phyloP scores from a whole-genome alignment of 2,888 invertebrate species.

The Actias luna region DNA sequence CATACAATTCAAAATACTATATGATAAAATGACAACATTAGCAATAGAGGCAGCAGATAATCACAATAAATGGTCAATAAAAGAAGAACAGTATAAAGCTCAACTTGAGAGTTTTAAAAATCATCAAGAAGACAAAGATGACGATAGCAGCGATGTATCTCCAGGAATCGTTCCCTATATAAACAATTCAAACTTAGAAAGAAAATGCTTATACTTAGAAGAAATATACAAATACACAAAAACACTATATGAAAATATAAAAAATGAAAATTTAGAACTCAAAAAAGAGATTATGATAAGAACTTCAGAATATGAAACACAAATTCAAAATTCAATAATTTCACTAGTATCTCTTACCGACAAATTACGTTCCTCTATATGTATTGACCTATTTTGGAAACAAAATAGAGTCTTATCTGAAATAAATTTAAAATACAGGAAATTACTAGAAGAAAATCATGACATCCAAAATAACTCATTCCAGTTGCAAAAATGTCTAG shows the following conservation, averaged over 20 bases:
- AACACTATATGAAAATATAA: constrained; percentile 76
- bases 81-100: constrained; percentile 71
- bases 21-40: constrained; percentile 68
- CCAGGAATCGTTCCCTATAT: constrained; percentile 57
- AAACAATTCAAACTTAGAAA: constrained; percentile 48
- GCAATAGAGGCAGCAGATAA: constrained; percentile 68
- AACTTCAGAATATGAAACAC: constrained; percentile 62
- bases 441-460: constrained; percentile 50
- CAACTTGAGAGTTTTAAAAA: constrained; percentile 66
- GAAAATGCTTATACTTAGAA: constrained; percentile 70
- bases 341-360: constrained; percentile 64
- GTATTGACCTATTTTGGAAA: constrained; percentile 73
- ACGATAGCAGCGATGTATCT: constrained; percentile 62
- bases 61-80: constrained; percentile 64
- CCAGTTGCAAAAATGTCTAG: constrained; percentile 40
- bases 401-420: constrained; percentile 77
- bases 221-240: constrained; percentile 68
- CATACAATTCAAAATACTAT: constrained; percentile 65
- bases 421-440: constrained; percentile 76
- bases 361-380: constrained; percentile 71
- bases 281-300: constrained; percentile 71
- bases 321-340: constrained; percentile 66
- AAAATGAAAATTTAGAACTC: constrained; percentile 71
- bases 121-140: constrained; percentile 50
- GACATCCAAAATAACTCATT: constrained; percentile 37